Conservation (phyloP, 2,113 vertebrate species). For the Oxyura jamaicensis region DNA sequence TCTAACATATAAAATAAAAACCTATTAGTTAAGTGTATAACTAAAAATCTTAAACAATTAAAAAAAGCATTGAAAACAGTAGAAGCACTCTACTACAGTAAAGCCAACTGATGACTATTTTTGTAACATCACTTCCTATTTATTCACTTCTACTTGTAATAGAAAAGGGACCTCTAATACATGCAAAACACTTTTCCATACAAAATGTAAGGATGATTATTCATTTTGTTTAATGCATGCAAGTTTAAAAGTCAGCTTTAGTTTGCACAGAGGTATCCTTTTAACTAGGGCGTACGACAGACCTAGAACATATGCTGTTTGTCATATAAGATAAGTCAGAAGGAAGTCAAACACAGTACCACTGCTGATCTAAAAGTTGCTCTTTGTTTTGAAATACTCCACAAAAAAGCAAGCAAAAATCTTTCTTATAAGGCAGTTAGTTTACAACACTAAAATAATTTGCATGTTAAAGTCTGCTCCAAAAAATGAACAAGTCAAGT, state of each 20-base stretch:
- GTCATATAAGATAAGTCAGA: background rate
- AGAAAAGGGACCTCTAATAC: background rate
- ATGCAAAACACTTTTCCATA: background rate
- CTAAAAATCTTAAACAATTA: background rate
- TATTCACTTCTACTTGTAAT: background rate
- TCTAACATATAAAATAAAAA: background rate
- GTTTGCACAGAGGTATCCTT: background rate
- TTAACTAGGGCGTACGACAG: background rate
- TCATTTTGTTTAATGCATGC: background rate
- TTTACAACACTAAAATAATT: slow-evolving; percentile 44
- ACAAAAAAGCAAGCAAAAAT: slow-evolving; percentile 50
- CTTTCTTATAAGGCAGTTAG: slow-evolving; percentile 36
- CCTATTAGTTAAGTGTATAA: background rate
- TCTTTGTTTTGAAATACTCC: slow-evolving; percentile 46
- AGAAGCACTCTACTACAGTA: background rate
- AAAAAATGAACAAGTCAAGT: slow-evolving; percentile 46
- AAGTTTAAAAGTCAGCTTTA: background rate
- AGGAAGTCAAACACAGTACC: background rate
- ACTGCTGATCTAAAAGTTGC: slow-evolving; percentile 1
- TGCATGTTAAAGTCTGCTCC: slow-evolving; percentile 36
- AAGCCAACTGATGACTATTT: background rate
- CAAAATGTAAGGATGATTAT: background rate
- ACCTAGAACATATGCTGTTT: background rate
- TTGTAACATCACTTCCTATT: background rate
- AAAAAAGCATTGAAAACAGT: background rate